Base-by-base conservation (phyloP, 2,113 vertebrate species). In the Pluvianellus socialis region DNA sequence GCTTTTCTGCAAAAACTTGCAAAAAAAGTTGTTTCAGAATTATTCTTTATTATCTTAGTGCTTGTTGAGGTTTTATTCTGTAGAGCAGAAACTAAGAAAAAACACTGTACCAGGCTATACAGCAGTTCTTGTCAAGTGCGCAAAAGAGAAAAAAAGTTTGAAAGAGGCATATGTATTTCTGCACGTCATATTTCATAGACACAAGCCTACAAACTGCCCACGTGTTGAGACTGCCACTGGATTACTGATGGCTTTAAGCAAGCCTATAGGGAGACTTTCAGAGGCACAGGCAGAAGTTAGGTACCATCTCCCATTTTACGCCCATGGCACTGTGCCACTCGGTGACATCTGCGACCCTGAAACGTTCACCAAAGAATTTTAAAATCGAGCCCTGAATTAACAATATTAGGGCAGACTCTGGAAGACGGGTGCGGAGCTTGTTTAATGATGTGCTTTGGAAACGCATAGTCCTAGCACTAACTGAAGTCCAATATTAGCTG, bases 381-480 rank as follows among this genome's bases (percentile, higher is more conserved):
- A 47, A 74, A 65, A 44, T 42, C 10, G 14, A 92, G 24, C 14
- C 33, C 22, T 42, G 42, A 70, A 61, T 62, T 15, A 68, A 15
- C 0, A 0, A 4, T 14, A 44, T 11, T 27, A 38, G 28, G 27
- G 38, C 26, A 33, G 32, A n/a, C 3, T 21, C 47, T 45, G 35
- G 28, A 72, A 72, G 56, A 50, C 22, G 24, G 40, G 27, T 32
- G 40, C 42, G 84, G 22, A 33, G 30, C 7, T 40, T 55, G 11
- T 75, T 84, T n/a, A 75, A 84, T 13, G 49, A 38, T 1, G 13
- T 22, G 33, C 56, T 81, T 56, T 58, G 77, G 62, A 79, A 72
- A 70, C 2, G 30, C 5, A 18, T 1, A 45, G 53, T n/a, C 42
- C 74, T 17, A 32, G 77, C 49, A 33, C 21, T 65, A 47, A 17